A percentile compares a stretch with the other conserved stretches of the same genome.
These are phyloP conservation scores for Bothrops jararaca DNA, from an alignment of 2,113 vertebrate species.

Conservation along the genomic window DNA sequence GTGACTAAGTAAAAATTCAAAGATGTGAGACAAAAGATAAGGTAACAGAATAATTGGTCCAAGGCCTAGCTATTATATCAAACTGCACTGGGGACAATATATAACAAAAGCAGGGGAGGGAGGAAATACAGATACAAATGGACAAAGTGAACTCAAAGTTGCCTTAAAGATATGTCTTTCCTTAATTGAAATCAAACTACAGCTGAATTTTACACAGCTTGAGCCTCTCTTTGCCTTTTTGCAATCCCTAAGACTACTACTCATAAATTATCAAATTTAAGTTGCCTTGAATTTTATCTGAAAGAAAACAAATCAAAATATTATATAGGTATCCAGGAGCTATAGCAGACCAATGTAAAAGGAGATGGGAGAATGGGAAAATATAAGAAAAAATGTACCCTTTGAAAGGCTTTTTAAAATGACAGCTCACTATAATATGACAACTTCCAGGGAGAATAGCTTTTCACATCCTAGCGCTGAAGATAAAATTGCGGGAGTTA, in stretches of 20 bases:
- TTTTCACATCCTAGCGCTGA: background rate
- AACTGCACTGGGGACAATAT: background rate
- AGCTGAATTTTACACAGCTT: background rate
- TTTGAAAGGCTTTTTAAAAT: background rate
- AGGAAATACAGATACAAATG: background rate
- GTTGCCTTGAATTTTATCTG: background rate
- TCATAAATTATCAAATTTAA: background rate
- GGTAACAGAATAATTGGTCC: background rate
- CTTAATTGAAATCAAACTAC: background rate
- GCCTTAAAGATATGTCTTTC: background rate
- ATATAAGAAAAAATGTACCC: background rate
- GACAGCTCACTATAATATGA: background rate
- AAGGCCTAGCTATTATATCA: background rate
- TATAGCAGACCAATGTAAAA: conserved; percentile 4
- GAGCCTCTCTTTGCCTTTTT: background rate
- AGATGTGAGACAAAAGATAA: background rate
- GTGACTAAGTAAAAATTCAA: background rate
- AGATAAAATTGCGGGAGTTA: background rate
- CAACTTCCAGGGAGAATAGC: background rate
- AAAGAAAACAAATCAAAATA: background rate
- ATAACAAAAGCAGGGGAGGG: background rate
- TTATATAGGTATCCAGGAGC: background rate
- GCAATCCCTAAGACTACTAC: background rate
- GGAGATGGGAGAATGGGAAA: background rate
- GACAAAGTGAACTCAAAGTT: background rate